Percentiles rank a stretch among this genome's conserved stretches.
phyloP scores from a whole-genome alignment of 2,113 vertebrate species.

The Pachypanchax playfairii region DNA sequence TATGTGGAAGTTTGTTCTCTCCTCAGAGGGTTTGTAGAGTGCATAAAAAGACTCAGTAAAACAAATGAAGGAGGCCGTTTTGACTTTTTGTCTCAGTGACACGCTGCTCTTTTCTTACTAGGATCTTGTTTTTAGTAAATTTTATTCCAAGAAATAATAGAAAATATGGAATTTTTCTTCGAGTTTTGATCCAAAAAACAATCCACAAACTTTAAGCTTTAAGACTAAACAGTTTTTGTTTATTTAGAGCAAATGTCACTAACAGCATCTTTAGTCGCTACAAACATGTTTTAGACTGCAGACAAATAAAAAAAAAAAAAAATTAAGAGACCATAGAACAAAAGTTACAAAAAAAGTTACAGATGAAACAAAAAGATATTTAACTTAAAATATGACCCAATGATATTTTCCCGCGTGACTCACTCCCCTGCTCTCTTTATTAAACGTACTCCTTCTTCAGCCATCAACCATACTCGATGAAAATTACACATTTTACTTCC shows the following conservation, averaged over 20 bases:
- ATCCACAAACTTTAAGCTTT: neutral
- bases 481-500: conserved; percentile 53
- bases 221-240: conserved; percentile 17
- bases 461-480: conserved; percentile 32
- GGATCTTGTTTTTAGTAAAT: too few species aligned
- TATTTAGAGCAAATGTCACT: conserved; percentile 15
- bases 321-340: too few species aligned
- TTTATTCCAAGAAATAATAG: conserved; percentile 4
- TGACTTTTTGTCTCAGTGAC: conserved; percentile 33
- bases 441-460: conserved; percentile 48
- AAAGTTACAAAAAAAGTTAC: conserved; percentile 11
- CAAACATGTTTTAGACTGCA: conserved; percentile 62
- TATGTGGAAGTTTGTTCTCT: conserved; percentile 32
- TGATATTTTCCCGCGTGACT: neutral
- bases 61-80: conserved; percentile 31
- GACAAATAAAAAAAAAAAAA: too few species aligned
- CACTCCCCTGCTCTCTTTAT: too few species aligned
- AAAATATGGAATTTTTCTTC: neutral
- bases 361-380: conserved; percentile 18
- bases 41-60: conserved; percentile 47
- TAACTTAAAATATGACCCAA: neutral
- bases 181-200: neutral
- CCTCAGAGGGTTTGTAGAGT: conserved; percentile 34
- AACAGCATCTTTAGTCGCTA: conserved; percentile 40
- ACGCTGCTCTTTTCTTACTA: conserved; percentile 14